phyloP scores from a whole-genome alignment of 2,888 invertebrate genomes.

The Pomacea canaliculata region DNA sequence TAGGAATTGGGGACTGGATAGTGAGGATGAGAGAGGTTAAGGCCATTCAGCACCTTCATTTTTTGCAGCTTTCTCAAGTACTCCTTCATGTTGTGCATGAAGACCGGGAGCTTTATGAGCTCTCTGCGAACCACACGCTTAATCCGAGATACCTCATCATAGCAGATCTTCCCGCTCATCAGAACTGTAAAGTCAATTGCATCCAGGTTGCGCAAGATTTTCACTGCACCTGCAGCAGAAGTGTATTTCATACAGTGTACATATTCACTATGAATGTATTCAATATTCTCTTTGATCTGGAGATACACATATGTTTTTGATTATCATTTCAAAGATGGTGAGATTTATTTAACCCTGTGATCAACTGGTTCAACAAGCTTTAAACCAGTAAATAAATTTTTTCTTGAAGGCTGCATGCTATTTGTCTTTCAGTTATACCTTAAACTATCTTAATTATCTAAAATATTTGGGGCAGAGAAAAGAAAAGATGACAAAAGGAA shows the following conservation, averaged over 20 bases:
- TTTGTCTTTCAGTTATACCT: too few species aligned
- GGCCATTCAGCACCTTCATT: conserved; percentile 59
- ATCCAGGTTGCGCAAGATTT: conserved; percentile 65
- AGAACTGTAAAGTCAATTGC: conserved; percentile 65
- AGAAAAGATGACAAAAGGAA: too few species aligned
- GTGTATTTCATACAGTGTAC: neutral
- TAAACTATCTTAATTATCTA: too few species aligned
- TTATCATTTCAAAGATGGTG: neutral
- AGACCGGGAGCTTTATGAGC: conserved; percentile 61
- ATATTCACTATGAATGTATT: too few species aligned
- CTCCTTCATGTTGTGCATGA: conserved; percentile 61
- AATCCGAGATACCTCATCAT: conserved; percentile 61
- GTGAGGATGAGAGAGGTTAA: conserved; percentile 46
- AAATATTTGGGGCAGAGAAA: too few species aligned
- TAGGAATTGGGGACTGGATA: conserved; percentile 46
- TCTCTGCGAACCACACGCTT: conserved; percentile 61
- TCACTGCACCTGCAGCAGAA: conserved; percentile 60
- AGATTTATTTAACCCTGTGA: neutral
- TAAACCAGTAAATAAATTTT: too few species aligned
- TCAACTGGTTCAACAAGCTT: too few species aligned
- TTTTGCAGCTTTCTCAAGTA: conserved; percentile 56
- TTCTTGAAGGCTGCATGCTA: too few species aligned
- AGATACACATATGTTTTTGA: too few species aligned
- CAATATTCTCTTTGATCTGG: too few species aligned
- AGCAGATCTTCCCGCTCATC: conserved; percentile 65